These are phyloP conservation scores for Drosophila fuyamai DNA, from an alignment of 1,140 invertebrate genomes.

Conservation along the genomic window DNA sequence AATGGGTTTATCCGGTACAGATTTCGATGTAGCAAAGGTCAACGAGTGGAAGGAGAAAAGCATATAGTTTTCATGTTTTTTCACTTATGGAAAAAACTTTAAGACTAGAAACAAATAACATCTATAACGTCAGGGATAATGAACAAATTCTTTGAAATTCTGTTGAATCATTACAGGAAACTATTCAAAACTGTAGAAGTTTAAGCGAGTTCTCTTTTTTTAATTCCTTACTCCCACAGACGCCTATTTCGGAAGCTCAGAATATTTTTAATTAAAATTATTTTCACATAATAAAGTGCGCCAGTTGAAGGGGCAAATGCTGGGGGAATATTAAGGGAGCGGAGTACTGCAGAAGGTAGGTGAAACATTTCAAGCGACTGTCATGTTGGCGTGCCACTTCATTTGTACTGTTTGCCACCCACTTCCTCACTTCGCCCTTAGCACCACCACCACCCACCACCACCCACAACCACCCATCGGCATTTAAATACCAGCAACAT, in stretches of 20 bases:
- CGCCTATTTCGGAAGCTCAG: conserved; percentile 5
- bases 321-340: neutral
- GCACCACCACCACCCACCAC: neutral
- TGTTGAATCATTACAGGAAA: too few relatives aligned
- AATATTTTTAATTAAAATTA: conserved; percentile 65
- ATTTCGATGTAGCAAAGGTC: too few relatives aligned
- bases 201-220: neutral
- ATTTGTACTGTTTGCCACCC: conserved; percentile 42
- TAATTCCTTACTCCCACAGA: neutral
- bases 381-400: conserved; percentile 59
- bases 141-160: too few relatives aligned
- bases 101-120: too few relatives aligned
- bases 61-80: too few relatives aligned
- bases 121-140: too few relatives aligned
- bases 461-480: conserved; percentile 7
- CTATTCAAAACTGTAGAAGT: too few relatives aligned
- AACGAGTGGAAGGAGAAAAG: too few relatives aligned
- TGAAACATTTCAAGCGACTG: conserved; percentile 47
- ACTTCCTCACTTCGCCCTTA: neutral
- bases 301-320: conserved; percentile 10
- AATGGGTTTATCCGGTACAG: too few relatives aligned
- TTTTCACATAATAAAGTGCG: conserved; percentile 51
- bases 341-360: conserved; percentile 8
- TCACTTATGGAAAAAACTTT: too few relatives aligned
- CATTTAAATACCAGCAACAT: conserved; percentile 33